These are phyloP conservation scores for Anguilla megastoma DNA, from an alignment of 2,797 vertebrate genomes.

Conservation along the genomic window DNA sequence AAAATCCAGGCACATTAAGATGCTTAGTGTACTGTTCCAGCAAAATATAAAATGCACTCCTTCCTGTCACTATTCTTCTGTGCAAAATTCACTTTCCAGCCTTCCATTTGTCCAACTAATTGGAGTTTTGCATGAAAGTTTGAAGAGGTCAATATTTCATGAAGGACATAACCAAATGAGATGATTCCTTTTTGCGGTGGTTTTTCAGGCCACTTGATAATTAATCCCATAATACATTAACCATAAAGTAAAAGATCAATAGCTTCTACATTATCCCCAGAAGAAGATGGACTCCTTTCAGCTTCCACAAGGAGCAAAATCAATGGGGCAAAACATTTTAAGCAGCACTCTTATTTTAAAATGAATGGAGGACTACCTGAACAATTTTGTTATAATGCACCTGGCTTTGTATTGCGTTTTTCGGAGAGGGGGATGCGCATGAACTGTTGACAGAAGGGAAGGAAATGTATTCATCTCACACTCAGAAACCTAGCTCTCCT, in stretches of 20 bases:
- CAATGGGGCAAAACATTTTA: constrained; percentile 4
- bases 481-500: constrained; percentile 27
- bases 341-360: neutral
- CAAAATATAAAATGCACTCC: neutral
- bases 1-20: neutral
- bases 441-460: constrained; percentile 21
- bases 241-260: constrained; percentile 25
- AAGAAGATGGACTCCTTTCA: neutral
- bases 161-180: constrained; percentile 6
- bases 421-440: constrained; percentile 6
- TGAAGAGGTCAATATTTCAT: constrained; percentile 15
- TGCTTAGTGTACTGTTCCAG: neutral
- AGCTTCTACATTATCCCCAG: constrained; percentile 10
- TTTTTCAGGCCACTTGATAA: constrained; percentile 21
- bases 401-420: neutral
- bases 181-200: neutral
- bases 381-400: neutral
- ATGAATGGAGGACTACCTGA: neutral
- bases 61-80: neutral
- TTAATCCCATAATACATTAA: constrained; percentile 21
- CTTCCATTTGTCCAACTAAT: constrained; percentile 5
- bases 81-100: constrained; percentile 2
- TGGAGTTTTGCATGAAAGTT: neutral
- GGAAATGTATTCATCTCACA: neutral
- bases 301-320: constrained; percentile 1